These are phyloP conservation scores for Ameiurus melas DNA, from an alignment of 2,113 vertebrate species.

Conservation along the genomic window DNA sequence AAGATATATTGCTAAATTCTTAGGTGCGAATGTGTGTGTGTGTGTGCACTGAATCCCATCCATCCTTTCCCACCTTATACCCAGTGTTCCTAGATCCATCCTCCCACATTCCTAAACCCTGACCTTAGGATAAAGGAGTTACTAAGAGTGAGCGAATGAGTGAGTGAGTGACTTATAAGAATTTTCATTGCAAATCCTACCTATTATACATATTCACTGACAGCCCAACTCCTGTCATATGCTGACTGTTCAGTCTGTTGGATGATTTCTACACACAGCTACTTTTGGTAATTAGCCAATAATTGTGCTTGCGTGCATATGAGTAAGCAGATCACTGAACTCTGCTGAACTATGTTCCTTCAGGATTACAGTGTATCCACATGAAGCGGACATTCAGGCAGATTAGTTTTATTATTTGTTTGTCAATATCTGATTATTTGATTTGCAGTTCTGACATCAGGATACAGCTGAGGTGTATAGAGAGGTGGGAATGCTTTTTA, in stretches of 20 bases:
- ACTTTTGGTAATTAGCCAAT: neutral
- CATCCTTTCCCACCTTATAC: neutral
- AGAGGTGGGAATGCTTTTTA: neutral
- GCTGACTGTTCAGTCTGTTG: neutral
- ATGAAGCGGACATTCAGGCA: neutral
- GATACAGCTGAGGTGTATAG: too few species aligned
- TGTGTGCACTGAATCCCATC: neutral
- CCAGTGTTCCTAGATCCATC: neutral
- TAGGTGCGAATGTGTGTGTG: neutral
- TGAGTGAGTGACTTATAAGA: neutral
- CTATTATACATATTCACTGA: neutral
- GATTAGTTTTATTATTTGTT: neutral
- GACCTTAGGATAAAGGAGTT: neutral
- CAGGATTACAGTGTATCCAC: neutral
- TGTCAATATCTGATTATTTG: neutral
- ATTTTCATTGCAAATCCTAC: neutral
- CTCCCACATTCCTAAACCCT: neutral
- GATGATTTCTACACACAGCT: neutral
- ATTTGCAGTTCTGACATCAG: neutral
- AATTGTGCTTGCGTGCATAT: neutral
- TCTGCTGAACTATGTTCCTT: neutral
- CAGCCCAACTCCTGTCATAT: too few species aligned
- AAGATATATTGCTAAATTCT: neutral
- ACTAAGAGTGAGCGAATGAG: neutral
- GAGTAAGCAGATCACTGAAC: neutral